These are phyloP conservation scores for Aptenodytes patagonicus DNA, from an alignment of 2,113 vertebrate species.

Conservation along the genomic window DNA sequence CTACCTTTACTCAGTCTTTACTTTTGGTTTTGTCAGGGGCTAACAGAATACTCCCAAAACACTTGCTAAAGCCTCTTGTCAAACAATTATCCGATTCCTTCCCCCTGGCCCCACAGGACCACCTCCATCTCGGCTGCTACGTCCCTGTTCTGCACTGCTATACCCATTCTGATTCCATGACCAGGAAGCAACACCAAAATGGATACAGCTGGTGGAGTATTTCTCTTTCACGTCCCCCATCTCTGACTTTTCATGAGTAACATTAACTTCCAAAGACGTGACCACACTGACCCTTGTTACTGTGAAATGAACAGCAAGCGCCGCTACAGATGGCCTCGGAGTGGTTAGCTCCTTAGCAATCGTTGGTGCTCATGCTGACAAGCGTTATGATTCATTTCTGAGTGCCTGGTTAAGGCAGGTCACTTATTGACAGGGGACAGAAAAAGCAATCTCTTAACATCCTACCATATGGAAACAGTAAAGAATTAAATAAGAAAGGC, in stretches of 20 bases:
- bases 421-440: background rate
- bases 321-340: background rate
- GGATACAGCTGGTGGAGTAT: background rate
- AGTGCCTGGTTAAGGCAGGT: slow-evolving; percentile 32
- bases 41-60: background rate
- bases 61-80: background rate
- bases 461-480: background rate
- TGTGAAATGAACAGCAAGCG: background rate
- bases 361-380: background rate
- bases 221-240: background rate
- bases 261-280: background rate
- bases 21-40: background rate
- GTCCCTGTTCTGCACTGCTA: background rate
- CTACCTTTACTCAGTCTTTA: background rate
- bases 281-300: background rate
- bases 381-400: background rate
- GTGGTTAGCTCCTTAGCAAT: background rate
- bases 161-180: background rate
- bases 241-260: background rate
- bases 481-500: background rate
- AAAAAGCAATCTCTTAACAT: slow-evolving; percentile 23
- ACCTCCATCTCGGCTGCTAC: background rate
- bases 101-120: fast-evolving
- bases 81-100: background rate
- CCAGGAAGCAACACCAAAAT: background rate